phyloP scores from a whole-genome alignment of 2,797 vertebrate genomes.

The Hippopotamyrus pictus region DNA sequence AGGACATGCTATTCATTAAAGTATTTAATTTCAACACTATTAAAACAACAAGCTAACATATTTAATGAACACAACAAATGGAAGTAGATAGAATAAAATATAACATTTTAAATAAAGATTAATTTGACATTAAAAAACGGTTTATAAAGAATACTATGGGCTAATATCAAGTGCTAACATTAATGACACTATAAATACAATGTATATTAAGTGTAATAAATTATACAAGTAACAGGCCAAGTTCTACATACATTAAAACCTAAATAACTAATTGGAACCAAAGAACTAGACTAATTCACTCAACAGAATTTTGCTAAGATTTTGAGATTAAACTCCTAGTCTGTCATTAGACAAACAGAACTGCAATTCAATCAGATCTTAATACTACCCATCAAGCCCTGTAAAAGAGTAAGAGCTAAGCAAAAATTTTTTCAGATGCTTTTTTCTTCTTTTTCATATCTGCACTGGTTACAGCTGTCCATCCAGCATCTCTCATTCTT shows the following conservation, averaged over 20 bases:
- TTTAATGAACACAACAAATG: background rate
- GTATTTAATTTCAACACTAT: background rate
- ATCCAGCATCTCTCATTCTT: conserved; percentile 76
- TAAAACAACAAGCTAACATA: background rate
- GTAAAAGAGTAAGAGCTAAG: conserved; percentile 43
- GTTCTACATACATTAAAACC: background rate
- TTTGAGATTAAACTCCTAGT: background rate
- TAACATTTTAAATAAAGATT: background rate
- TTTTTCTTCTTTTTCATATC: conserved; percentile 76
- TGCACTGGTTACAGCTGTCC: conserved; percentile 70
- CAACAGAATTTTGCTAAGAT: background rate
- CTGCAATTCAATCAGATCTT: background rate
- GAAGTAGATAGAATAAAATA: background rate
- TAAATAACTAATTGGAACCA: background rate
- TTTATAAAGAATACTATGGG: background rate
- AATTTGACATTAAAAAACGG: background rate
- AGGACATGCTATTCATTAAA: background rate
- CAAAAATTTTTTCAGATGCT: conserved; percentile 73
- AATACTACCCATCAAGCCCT: background rate
- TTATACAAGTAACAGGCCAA: conserved; percentile 2
- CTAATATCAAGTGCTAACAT: background rate
- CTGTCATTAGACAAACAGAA: background rate
- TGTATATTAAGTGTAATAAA: background rate
- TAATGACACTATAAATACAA: background rate
- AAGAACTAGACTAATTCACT: background rate